Conservation (phyloP, 2,888 invertebrate species). For the Mythimna pallens region DNA sequence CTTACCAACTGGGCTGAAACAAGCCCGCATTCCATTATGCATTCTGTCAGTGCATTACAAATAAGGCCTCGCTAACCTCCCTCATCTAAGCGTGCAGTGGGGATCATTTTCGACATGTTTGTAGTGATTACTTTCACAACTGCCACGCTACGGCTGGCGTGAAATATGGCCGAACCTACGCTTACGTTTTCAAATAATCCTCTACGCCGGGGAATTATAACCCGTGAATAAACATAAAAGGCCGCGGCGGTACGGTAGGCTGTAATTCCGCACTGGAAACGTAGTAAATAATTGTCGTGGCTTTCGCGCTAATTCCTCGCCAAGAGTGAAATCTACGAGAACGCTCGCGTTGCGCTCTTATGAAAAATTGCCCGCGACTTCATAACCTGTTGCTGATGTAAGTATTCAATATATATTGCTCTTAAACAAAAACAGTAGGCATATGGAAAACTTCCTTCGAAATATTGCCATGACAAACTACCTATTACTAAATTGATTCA, state of each 20-base stretch:
- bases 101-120: constrained; percentile 84
- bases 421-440: constrained; percentile 24
- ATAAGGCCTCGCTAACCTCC: constrained; percentile 70
- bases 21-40: constrained; percentile 75
- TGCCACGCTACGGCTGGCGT: constrained; percentile 76
- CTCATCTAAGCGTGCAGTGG: constrained; percentile 70
- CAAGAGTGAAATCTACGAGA: constrained; percentile 82
- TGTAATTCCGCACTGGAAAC: constrained; percentile 81
- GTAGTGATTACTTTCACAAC: constrained; percentile 84
- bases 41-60: constrained; percentile 84
- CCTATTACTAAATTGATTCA: constrained; percentile 11
- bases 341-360: constrained; percentile 69
- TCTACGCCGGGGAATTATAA: constrained; percentile 82
- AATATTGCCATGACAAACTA: constrained; percentile 14
- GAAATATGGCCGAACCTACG: constrained; percentile 84
- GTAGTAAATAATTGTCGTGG: constrained; percentile 86
- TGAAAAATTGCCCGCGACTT: constrained; percentile 72
- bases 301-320: constrained; percentile 82
- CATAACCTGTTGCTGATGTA: constrained; percentile 58
- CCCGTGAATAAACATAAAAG: constrained; percentile 86
- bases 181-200: constrained; percentile 87
- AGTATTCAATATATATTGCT: constrained; percentile 50
- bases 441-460: not conserved
- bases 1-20: constrained; percentile 68
- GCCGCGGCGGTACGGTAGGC: constrained; percentile 73